Base-by-base conservation (phyloP, 2,113 vertebrate genomes). In the Petrocephalus microphthalmus region DNA sequence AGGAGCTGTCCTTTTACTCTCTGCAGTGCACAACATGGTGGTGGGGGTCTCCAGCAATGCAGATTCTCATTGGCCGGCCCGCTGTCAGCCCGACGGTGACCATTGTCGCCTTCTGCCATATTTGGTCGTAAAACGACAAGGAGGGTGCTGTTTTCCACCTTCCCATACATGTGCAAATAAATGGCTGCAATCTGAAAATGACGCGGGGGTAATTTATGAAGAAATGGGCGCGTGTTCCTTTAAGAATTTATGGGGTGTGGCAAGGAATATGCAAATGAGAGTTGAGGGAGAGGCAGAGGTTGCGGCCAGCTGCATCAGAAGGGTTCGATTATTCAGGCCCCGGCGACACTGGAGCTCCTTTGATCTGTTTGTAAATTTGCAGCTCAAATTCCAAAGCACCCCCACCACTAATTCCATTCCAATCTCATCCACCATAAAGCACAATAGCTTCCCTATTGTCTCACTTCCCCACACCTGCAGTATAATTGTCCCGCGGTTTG, bases 151-250 rank as follows among this genome's bases (percentile, higher is more conserved):
- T 51, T 89, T 37, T 64, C 25, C 52, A 33, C 89, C 84, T 89
- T 67, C 84, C 84, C 89, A 87, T 95, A 97, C 96, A 95, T 96
- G 95, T 96, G 94, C 94, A 96, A 96, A 97, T 97, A 96, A 96
- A 97, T 97, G 96, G 96, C 93, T 96, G 94, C 96, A 96, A 97
- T 97, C 96, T 94, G 90, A 95, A 96, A 96, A 94, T 94, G 96
- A 96, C 97, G 97, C 95, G 94, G 92, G 91, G 93, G 94, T 94
- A 95, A 96, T 95, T 95, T 96, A 95, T 95, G 91, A 94, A 94
- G 94, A 91, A 93, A 93, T 95, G 95, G 96, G 94, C 92, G 93
- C 91, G 92, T 90, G 92, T 92, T 94, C 94, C 92, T 93, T 89
- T 88, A 92, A 92, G 93, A 94, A 91, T 96, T 95, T 94, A 95